A percentile compares a stretch with the other conserved stretches of the same genome.
Evolutionary conservation across 1,140 invertebrate species (phyloP).

Genomic region (Drosophila bocqueti): DNA sequence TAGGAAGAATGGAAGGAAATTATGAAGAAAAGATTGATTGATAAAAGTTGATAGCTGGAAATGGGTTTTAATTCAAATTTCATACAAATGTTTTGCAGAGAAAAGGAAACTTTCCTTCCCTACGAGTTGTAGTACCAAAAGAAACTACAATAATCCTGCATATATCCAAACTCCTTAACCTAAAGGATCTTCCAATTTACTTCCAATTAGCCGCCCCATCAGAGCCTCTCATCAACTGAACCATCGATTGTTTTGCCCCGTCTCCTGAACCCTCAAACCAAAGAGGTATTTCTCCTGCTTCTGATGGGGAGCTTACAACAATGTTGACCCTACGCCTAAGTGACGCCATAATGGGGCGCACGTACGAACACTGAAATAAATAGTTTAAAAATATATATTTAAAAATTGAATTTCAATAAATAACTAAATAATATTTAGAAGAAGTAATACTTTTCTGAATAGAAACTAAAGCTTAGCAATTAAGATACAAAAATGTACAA

Average conservation of each 20-base stretch:
- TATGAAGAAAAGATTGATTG: slow-evolving; percentile 15
- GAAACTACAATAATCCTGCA: background rate
- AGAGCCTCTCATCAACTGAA: background rate
- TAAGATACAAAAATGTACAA: background rate
- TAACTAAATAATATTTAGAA: no score
- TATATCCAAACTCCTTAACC: background rate
- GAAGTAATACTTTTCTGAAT: background rate
- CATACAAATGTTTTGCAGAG: background rate
- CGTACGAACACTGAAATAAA: slow-evolving; percentile 18
- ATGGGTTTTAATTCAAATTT: background rate
- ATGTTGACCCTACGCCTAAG: slow-evolving; percentile 51
- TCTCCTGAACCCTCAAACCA: background rate
- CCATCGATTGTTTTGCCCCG: slow-evolving; percentile 40
- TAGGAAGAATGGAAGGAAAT: slow-evolving; percentile 2
- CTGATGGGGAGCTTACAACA: slow-evolving; percentile 32
- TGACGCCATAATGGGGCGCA: slow-evolving; percentile 35
- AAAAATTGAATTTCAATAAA: background rate
- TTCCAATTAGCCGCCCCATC: slow-evolving; percentile 26
- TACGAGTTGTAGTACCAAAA: no score
- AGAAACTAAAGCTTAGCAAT: no score
- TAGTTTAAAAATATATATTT: accelerated
- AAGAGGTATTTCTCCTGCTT: slow-evolving; percentile 12
- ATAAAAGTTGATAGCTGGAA: background rate
- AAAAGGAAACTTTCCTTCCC: background rate
- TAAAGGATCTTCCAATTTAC: background rate